Base-by-base conservation (phyloP, 2,797 vertebrate species). In the Dryobates pubescens region DNA sequence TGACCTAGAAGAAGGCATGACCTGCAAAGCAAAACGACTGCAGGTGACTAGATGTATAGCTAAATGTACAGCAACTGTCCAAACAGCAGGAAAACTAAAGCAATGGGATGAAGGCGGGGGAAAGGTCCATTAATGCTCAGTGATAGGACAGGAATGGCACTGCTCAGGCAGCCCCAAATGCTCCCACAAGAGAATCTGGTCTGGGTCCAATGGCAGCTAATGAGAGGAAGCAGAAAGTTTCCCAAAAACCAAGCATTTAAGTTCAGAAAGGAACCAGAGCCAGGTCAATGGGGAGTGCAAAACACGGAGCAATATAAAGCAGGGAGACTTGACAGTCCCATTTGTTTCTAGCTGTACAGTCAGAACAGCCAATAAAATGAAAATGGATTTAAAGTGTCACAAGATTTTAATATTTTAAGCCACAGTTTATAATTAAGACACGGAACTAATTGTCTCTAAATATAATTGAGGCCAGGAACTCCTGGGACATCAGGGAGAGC, bases 401-500 rank as follows among this genome's bases (percentile, higher is more conserved):
- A 87, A 57, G 15, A 51, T 49, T 59, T 59, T 43, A 19, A 65
- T 73, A 83, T 65, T 38, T 6, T n/a, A 83, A 82, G 57, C 38
- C 77, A 69, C 24, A 61, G n/a, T 75, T 91, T 75, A 67, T 72
- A 90, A 90, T 72, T 94, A 93, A 94, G 78, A 67, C 2, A 3
- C 59, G n/a, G 51, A 90, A 90, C 70, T 86, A 92, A 86, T n/a
- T 73, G 82, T 26, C 56, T 78, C 36, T 81, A 77, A 88, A 73
- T 32, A 65, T 69, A 94, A 92, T 77, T 85, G 65, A 93, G 62
- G 65, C n/a, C 83, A 92, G 47, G 43, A 93, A 88, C 43, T 82
- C 88, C 58, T 43, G 27, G 18, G 7, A 53, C 43, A 89, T 78
- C 76, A 93, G 38, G 75, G 47, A 86, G 88, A 78, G 67, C 61